These are phyloP conservation scores for Cathartes aura DNA, from an alignment of 2,113 vertebrate species.

Conservation along the genomic window DNA sequence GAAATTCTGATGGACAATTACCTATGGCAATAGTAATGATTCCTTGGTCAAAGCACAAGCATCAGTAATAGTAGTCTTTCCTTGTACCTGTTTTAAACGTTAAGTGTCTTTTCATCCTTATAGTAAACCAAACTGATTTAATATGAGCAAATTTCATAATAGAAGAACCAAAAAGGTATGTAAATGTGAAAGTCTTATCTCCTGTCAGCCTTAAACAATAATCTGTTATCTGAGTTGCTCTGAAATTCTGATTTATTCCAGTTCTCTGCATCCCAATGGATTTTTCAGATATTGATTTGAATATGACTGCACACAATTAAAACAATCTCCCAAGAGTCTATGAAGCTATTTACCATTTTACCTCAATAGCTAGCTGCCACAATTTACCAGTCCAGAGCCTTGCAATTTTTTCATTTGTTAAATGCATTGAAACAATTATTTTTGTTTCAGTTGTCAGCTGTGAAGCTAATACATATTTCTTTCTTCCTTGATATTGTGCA, in stretches of 20 bases:
- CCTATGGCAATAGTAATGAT: neutral
- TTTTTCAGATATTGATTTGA: conserved; percentile 56
- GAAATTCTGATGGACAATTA: neutral
- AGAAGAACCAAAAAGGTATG: neutral
- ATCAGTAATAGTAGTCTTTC: neutral
- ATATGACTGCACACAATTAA: conserved; percentile 61
- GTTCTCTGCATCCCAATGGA: conserved; percentile 9
- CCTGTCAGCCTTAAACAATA: conserved; percentile 27
- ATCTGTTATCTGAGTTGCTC: conserved; percentile 2
- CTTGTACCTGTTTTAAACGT: neutral
- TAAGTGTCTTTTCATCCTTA: neutral
- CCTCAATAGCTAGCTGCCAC: conserved; percentile 14
- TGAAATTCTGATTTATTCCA: conserved; percentile 49
- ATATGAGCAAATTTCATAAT: neutral
- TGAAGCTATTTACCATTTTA: conserved; percentile 48
- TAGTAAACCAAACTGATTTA: neutral
- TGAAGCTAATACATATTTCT: neutral
- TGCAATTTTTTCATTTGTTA: conserved; percentile 3
- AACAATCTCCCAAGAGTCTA: conserved; percentile 49
- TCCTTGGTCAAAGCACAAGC: neutral
- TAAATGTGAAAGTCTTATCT: conserved; percentile 9
- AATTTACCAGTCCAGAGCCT: conserved; percentile 9
- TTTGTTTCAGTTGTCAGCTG: conserved; percentile 18
- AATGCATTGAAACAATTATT: conserved; percentile 28
- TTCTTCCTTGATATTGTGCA: neutral